A percentile compares a stretch with the other conserved stretches of the same genome.
Evolutionary conservation across 2,888 invertebrate genomes (phyloP).

Genomic region (Eupithecia tripunctaria): DNA sequence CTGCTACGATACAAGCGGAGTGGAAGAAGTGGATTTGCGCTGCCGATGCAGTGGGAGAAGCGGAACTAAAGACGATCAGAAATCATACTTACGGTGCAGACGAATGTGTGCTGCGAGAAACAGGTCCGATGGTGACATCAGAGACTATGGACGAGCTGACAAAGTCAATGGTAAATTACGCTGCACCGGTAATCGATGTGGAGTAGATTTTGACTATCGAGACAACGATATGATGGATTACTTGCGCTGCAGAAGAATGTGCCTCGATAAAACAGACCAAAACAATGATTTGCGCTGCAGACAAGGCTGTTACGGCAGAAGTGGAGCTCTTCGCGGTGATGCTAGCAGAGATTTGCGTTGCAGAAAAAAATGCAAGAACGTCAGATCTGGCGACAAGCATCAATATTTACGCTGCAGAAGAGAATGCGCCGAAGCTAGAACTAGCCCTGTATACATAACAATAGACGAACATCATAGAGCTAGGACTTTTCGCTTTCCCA

Average conservation of each 20-base stretch:
- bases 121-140: not conserved
- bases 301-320: slow-evolving; percentile 7
- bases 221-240: slow-evolving; percentile 20
- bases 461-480: not conserved
- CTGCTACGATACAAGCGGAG: slow-evolving; percentile 6
- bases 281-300: slow-evolving; percentile 20
- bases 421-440: not conserved
- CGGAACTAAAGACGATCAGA: not conserved
- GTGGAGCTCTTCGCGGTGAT: not conserved
- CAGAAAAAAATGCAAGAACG: not conserved
- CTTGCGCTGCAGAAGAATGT: slow-evolving; percentile 30
- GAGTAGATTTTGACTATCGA: not conserved
- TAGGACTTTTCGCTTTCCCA: not conserved
- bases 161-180: not conserved
- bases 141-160: not conserved
- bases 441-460: slow-evolving; percentile 1
- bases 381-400: not conserved
- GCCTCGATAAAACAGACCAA: not conserved
- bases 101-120: not conserved
- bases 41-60: slow-evolving; percentile 10
- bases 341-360: slow-evolving; percentile 12
- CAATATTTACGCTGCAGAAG: slow-evolving; percentile 8
- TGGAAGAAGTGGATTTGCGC: slow-evolving; percentile 9
- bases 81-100: not conserved
- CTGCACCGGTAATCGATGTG: slow-evolving; percentile 1